Evolutionary conservation across 2,888 invertebrate species (phyloP), one percentile per base, ranked within the genome.

Genomic region (Diarsia mendica): DNA sequence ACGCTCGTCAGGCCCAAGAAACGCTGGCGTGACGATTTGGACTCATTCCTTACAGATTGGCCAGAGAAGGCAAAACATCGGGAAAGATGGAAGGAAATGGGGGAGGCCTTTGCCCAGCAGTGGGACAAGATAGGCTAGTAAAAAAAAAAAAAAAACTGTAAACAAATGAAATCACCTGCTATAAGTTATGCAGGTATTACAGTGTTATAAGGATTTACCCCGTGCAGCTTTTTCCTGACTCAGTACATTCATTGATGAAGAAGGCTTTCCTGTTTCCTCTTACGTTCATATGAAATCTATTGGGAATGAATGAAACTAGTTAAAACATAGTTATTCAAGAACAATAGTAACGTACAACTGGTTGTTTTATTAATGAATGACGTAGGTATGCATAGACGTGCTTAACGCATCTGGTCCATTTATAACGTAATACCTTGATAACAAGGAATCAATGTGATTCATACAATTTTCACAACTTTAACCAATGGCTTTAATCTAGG

Each of bases 181-280:
- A 23, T 63, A 23, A 46, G 3, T n/a, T 77, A 60, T 61, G 53
- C 64, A 65, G 58, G n/a, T 68, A 3, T 5, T 39, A n/a, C n/a
- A n/a, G n/a, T n/a, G n/a, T 46, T 39, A 18, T 48, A 60, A 55
- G 72, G 67, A 58, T 83, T 83, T 67, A 66, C 73, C 81, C 69
- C n/a, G 9, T 46, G 46, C 44, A 48, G 23, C 9, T 61, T 65
- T 74, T 55, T 48, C 33, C 33, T 70, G 11, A 58, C 28, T 28
- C 51, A 49, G 13, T 61, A 18, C 18, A 55, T 55, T 55, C 15
- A 72, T 69, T 76, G 18, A 67, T 44, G 15, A 58, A 44, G 15
- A 58, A 44, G 0, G 20, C 6, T 63, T 83, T 83, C 79, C 79
- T 81, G 79, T 81, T 78, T 39, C 53, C 33, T 10, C 23, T 23